Evolutionary conservation across 2,797 vertebrate species (phyloP).

Genomic region (Rhyacichthys aspro): DNA sequence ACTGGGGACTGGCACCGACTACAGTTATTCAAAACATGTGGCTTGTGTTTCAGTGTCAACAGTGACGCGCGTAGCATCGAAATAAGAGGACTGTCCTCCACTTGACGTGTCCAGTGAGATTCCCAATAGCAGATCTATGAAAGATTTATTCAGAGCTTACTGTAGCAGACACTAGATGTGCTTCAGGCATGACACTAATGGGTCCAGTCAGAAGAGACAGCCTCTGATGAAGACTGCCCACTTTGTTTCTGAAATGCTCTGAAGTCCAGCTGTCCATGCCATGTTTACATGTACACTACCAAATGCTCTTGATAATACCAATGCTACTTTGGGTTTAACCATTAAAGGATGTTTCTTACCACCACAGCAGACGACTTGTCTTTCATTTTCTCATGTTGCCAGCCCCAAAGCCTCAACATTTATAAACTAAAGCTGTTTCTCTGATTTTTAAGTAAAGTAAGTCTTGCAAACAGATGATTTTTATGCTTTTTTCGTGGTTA

Average conservation of each 20-base stretch:
- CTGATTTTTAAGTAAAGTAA: background rate
- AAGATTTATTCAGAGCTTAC: constrained; percentile 35
- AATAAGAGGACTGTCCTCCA: constrained; percentile 45
- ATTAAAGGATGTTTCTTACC: constrained; percentile 80
- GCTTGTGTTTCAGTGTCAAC: constrained; percentile 60
- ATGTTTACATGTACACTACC: constrained; percentile 60
- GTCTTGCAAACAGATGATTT: background rate
- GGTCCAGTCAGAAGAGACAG: constrained; percentile 75
- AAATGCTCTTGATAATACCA: constrained; percentile 56
- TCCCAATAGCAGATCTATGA: constrained; percentile 16
- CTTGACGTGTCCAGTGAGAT: constrained; percentile 39
- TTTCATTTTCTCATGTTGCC: constrained; percentile 13
- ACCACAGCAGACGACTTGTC: constrained; percentile 40
- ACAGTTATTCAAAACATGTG: constrained; percentile 47
- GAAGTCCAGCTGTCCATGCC: constrained; percentile 35
- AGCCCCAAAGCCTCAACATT: background rate
- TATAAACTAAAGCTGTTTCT: no score
- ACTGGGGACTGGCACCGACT: constrained; percentile 5
- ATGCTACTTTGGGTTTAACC: constrained; percentile 65
- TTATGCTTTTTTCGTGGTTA: background rate
- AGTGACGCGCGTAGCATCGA: constrained; percentile 35
- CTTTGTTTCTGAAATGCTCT: constrained; percentile 37
- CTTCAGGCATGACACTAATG: constrained; percentile 34
- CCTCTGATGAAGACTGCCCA: constrained; percentile 78
- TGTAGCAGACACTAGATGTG: constrained; percentile 24